Conservation (phyloP, 2,797 vertebrate species). For the Chelonia mydas region DNA sequence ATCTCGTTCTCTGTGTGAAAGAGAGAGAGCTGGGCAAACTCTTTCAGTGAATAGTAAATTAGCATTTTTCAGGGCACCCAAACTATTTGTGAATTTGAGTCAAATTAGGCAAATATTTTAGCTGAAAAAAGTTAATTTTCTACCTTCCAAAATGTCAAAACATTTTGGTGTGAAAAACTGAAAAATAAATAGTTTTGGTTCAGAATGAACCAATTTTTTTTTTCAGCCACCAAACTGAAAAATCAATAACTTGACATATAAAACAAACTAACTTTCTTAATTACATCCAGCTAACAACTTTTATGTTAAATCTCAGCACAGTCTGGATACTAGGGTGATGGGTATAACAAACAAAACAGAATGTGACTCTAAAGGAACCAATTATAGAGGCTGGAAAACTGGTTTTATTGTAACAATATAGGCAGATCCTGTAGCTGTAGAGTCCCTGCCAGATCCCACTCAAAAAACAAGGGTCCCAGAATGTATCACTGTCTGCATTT, state of each 20-base stretch:
- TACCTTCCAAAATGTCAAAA: no score
- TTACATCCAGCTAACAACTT: background rate
- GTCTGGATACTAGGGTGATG: background rate
- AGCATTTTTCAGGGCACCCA: no score
- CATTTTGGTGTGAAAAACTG: no score
- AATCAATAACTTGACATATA: no score
- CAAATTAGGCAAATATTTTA: no score
- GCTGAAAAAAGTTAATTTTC: no score
- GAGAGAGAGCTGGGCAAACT: background rate
- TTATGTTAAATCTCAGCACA: background rate
- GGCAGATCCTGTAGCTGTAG: background rate
- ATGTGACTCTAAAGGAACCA: background rate
- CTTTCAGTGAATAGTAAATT: background rate
- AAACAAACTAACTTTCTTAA: fast-evolving
- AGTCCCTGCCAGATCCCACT: background rate
- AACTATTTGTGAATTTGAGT: no score
- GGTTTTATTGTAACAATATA: background rate
- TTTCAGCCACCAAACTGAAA: no score
- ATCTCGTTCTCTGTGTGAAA: background rate
- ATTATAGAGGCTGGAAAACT: background rate
- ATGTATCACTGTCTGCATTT: background rate
- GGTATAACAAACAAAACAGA: background rate
- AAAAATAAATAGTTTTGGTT: no score
- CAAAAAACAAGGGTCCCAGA: background rate
- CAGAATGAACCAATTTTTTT: no score